phyloP scores from a whole-genome alignment of 2,797 vertebrate genomes.

The Chlorospingus semifuscus region DNA sequence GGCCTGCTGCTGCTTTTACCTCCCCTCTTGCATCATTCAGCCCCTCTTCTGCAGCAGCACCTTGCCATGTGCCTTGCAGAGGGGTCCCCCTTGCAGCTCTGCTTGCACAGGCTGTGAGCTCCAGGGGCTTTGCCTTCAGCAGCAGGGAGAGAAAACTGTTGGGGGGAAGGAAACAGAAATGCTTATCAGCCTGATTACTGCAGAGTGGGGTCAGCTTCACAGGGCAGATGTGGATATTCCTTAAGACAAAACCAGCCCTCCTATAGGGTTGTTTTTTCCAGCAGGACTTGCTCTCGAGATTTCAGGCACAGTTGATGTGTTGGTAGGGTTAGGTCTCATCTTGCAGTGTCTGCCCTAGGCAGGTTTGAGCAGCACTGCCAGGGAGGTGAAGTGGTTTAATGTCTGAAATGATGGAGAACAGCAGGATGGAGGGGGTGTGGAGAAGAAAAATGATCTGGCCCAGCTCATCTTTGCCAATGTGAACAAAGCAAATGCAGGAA shows the following conservation, averaged over 20 bases:
- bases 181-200: neutral
- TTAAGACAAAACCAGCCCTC: neutral
- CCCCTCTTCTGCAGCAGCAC: neutral
- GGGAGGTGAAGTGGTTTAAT: neutral
- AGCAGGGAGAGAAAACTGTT: neutral
- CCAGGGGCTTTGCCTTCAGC: neutral
- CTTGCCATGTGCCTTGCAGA: neutral
- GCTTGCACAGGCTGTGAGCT: neutral
- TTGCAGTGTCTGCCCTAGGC: neutral
- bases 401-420: neutral
- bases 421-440: neutral
- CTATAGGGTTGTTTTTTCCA: fast-evolving
- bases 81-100: neutral
- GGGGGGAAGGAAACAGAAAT: neutral
- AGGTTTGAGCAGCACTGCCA: fast-evolving
- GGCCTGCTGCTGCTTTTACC: neutral
- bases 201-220: fast-evolving
- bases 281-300: neutral
- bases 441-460: neutral
- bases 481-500: neutral
- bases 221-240: neutral
- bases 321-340: neutral
- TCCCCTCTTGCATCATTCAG: neutral
- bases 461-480: neutral
- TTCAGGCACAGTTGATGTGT: neutral